Evolutionary conservation across 2,113 vertebrate genomes (phyloP), one percentile per base, ranked within the genome.

Genomic region (Dryoscopus gambensis): DNA sequence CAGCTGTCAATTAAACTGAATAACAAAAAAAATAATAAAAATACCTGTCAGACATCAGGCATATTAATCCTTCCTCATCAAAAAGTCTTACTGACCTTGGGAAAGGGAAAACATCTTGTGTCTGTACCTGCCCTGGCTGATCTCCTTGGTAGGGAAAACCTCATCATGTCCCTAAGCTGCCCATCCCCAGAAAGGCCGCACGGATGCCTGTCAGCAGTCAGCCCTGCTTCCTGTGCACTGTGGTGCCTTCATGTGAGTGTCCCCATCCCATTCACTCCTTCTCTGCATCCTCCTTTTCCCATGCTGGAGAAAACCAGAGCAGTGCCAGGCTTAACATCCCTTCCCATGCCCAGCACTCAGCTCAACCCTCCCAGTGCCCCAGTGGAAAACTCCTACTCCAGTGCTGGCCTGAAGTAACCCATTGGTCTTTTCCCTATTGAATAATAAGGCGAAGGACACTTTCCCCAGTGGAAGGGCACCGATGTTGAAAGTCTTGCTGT

Each of bases 291-390:
- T 62, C 0, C 0, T 62, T 60, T 74, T 63, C 35, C 10, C 13
- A 15, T 21, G 10, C 11, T 2, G 5, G 24, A 82, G 42, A 40
- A 87, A 55, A 75, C 15, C 39, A 60, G 46, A 78, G 33, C 5
- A 8, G 31, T 1, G 1, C 6, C 15, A 1, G 0, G 24, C 46
- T 89, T 0, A 0, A 28, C 1, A 4, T 44, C 16, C 46, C 42
- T n/a, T 69, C 21, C 39, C 7, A 2, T 35, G 33, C 9, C 37
- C 67, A 68, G n/a, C 2, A 7, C 46, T 37, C 7, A 9, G 37
- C 31, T 89, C 55, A 87, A 57, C 31, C 4, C 8, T 77, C 24
- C 15, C 7, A 3, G 13, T 31, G 23, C 63, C 30, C 30, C 5
- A 2, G 2, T 65, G n/a, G n/a, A 81, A 94, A 81, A 81, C 16